Evolutionary conservation across 2,113 vertebrate species (phyloP).

Genomic region (Donacobius atricapilla): DNA sequence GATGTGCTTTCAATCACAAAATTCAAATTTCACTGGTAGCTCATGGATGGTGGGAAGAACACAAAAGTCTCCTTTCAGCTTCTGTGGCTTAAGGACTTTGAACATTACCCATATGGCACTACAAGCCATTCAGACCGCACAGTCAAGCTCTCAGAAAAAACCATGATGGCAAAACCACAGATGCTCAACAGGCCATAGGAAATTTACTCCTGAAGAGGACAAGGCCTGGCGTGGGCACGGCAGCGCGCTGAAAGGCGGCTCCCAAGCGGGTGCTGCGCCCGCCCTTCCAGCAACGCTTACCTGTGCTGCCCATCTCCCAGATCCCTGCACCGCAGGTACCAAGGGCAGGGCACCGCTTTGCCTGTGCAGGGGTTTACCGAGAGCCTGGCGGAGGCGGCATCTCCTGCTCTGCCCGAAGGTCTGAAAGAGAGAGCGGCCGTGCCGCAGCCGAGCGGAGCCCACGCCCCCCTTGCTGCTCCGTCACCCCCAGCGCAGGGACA

Average conservation of each 20-base stretch:
- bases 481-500: background rate
- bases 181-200: accelerated
- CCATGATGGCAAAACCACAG: background rate
- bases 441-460: background rate
- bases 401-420: background rate
- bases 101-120: background rate
- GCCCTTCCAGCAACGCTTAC: background rate
- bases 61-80: background rate
- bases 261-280: background rate
- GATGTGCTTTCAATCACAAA: accelerated
- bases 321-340: accelerated
- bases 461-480: background rate
- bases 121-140: accelerated
- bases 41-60: accelerated
- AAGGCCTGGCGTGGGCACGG: background rate
- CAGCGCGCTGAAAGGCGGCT: accelerated
- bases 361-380: accelerated
- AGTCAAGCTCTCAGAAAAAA: background rate
- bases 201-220: background rate
- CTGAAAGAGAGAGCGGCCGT: background rate
- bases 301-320: accelerated
- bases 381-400: background rate
- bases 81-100: background rate
- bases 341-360: accelerated
- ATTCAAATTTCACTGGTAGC: background rate